Base-by-base conservation (phyloP, 2,888 invertebrate species). In the Pseudococcus jackbeardsleyi region DNA sequence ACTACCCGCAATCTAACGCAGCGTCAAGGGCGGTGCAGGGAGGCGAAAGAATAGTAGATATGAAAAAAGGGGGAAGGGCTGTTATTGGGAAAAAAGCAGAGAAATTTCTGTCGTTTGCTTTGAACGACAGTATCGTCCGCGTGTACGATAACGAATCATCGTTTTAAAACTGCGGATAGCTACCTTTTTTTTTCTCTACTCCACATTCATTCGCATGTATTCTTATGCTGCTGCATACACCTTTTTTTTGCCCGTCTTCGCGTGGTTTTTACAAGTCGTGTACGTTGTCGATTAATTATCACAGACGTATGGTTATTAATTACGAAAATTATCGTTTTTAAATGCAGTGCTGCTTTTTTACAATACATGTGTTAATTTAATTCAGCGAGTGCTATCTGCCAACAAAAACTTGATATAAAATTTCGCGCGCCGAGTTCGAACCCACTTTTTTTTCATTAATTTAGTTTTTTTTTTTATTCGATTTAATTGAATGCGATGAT, bases 21-120 rank as follows among this genome's bases (percentile, higher is more conserved):
- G 88, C 86, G 86, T 86, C 86, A 82, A 92, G 92, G 92, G 91
- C 91, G 91, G 91, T 91, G 91, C 64, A 68, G 84, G 84, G 88
- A 84, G 48, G 84, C 84, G 88, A 84, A 88, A 84, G 88, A 84
- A 88, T 84, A 88, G 85, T 46, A 85, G 85, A 88, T 88, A 88
- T 88, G 84, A 88, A 88, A 88, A 88, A 88, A 88, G 88, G 88
- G 88, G 88, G 85, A 85, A 88, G 88, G 77, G 79, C 82, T 59
- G 82, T 79, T 82, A 54, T 79, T 39, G 79, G 79, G 82, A 82
- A 88, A 88, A 88, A 88, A 82, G 50, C 33, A 88, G 79, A 88
- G 79, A 79, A 88, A 79, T 88, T 79, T 82, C 82, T 88, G 88
- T 88, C 88, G 79, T 88, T 79, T 82, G 82, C 88, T 48, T 88